Evolutionary conservation across 2,113 vertebrate genomes (phyloP), one percentile per base, ranked within the genome.

Genomic region (Hippocampus zosterae): DNA sequence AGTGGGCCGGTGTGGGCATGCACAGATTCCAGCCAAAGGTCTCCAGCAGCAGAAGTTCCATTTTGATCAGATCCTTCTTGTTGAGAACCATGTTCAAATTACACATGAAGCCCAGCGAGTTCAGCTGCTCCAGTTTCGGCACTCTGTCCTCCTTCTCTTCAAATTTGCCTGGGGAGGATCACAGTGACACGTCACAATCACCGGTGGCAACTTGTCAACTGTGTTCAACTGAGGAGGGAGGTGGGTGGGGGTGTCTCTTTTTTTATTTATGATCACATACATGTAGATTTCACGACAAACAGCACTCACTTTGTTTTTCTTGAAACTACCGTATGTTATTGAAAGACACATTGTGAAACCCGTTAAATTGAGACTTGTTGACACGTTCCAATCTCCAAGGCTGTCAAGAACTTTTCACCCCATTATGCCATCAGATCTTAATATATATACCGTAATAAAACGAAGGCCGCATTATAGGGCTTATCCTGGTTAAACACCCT

Each of bases 11-110:
- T 0, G 95, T 98, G 72, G 96, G 95, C 88, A 96, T 91, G 79
- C 95, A 96, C 59, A 98, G 91, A 81, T 96, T 95, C 95, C 95
- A 98, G 81, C 87, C 73, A 37, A 98, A 96, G n/a, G 92, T 94
- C 85, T 96, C 93, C 73, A 98, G 90, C 65, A 98, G 90, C 80
- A 96, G 90, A 73, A 95, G 89, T 87, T 98, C 96, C 42, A 94
- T 93, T 83, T 89, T 90, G 76, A 95, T 92, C 74, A 96, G 88
- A 65, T 97, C 95, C 56, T 88, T 90, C 86, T 94, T 95, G 81
- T 91, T 93, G 64, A 96, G 91, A 40, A 89, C 89, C 72, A 96
- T 87, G 72, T 92, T 93, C 60, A 95, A 84, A 81, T 90, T 93
- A 85, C 91, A 94, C 90, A 93, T 91, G 65, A 92, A 91, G 63